These are phyloP conservation scores for Megalopta genalis DNA, from an alignment of 1,140 invertebrate species.

Conservation along the genomic window DNA sequence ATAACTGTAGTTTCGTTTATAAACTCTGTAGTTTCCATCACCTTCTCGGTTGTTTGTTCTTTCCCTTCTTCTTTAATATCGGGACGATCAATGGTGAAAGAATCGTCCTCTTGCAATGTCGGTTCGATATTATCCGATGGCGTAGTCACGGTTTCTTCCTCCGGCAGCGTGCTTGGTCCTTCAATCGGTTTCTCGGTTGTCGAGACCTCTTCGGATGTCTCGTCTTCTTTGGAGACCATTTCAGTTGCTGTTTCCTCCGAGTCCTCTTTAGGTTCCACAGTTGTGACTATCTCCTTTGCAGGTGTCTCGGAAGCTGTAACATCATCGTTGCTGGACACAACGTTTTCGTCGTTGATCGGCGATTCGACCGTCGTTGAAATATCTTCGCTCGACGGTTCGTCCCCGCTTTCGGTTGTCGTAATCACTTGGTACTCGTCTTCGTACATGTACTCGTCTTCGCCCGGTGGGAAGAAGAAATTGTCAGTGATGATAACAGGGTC, in stretches of 20 bases:
- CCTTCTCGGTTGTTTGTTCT: slow-evolving; percentile 7
- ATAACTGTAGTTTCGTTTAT: slow-evolving; percentile 7
- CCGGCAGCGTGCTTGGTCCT: not conserved
- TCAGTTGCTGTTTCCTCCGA: not conserved
- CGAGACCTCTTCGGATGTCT: not conserved
- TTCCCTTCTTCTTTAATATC: not conserved
- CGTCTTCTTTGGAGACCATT: not conserved
- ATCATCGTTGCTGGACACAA: slow-evolving; percentile 6
- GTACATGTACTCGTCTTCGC: slow-evolving; percentile 60
- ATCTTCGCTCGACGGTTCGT: not conserved
- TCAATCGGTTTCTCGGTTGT: not conserved
- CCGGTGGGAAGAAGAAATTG: slow-evolving; percentile 75
- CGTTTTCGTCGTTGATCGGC: slow-evolving; percentile 1
- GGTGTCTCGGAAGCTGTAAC: not conserved
- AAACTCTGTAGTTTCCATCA: slow-evolving; percentile 27
- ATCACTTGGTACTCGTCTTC: slow-evolving; percentile 56
- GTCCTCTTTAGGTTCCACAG: slow-evolving; percentile 29
- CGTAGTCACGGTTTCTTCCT: not conserved
- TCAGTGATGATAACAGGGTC: slow-evolving; percentile 77
- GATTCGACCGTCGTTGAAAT: not conserved
- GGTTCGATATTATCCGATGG: slow-evolving; percentile 5
- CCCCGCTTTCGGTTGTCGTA: slow-evolving; percentile 31
- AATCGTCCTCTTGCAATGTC: not conserved
- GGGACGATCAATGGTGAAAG: not conserved
- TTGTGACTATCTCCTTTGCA: not conserved